Base-by-base conservation (phyloP, 1,140 invertebrate species). In the Neotoxoptera formosana region DNA sequence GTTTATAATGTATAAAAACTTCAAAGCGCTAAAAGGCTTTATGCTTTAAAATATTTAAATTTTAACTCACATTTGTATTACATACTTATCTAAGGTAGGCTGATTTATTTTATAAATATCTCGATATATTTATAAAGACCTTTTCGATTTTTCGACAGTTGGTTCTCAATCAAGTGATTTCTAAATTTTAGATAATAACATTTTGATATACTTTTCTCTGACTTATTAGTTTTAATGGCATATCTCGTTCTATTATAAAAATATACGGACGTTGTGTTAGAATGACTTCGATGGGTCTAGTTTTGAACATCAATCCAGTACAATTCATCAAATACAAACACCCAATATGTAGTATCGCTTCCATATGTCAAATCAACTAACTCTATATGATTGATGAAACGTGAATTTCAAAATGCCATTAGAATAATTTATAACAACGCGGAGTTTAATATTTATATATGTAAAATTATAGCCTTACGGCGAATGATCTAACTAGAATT, bases 321-420 rank as follows among this genome's bases (percentile, higher is more conserved):
- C 60, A n/a, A 76, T 76, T 76, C 60, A 76, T 76, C 60, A 76
- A 76, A 76, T 76, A 76, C 60, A 76, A 53, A n/a, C 11, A 1
- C 30, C 30, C 14, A 76, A n/a, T 76, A 76, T n/a, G 60, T 76
- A 76, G 30, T 76, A 76, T 76, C n/a, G 60, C 14, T n/a, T 4
- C 14, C 60, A 76, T 76, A 76, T 76, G 60, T 76, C 60, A 76
- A 76, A 76, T 76, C n/a, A 76, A 76, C 60, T 76, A 76, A 76
- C 60, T 76, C n/a, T 76, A 34, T n/a, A 76, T 76, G 60, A 76
- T 76, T n/a, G 60, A 76, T 76, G 60, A 76, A 76, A n/a, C 14
- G n/a, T 4, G 60, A 34, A n/a, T n/a, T 17, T 76, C 6, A 30
- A 76, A 76, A 76, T n/a, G n/a, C 60, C 30, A 76, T n/a, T 76